A percentile compares a stretch with the other conserved stretches of the same genome.
Evolutionary conservation across 2,888 invertebrate genomes (phyloP).

Genomic region (Acleris emargana): DNA sequence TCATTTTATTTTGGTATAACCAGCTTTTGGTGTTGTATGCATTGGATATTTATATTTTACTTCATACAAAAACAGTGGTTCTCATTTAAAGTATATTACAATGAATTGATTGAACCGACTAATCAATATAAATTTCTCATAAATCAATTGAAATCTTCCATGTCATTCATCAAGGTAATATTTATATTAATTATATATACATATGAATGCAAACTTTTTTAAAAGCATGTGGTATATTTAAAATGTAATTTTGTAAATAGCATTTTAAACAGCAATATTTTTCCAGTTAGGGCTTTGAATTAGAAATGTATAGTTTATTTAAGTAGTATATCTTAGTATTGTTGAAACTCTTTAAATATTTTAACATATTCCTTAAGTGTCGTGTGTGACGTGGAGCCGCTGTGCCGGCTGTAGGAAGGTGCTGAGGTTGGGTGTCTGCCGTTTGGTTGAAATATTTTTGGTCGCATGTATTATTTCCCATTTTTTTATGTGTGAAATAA

Average conservation of each 20-base stretch:
- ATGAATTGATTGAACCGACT: slow-evolving; percentile 7
- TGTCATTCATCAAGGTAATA: background rate
- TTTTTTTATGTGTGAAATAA: too few relatives aligned
- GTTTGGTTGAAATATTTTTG: too few relatives aligned
- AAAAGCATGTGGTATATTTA: background rate
- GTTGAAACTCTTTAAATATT: slow-evolving; percentile 15
- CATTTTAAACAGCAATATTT: background rate
- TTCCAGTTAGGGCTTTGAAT: background rate
- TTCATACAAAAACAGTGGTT: slow-evolving; percentile 6
- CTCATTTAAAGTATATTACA: slow-evolving; percentile 8
- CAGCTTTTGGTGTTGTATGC: slow-evolving; percentile 27
- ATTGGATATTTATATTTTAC: background rate
- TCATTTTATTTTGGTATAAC: slow-evolving; percentile 27
- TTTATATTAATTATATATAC: too few relatives aligned
- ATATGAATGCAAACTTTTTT: slow-evolving; percentile 3
- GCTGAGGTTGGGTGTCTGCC: too few relatives aligned
- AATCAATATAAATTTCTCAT: slow-evolving; percentile 8
- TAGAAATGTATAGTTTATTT: slow-evolving; percentile 10
- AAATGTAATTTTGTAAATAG: slow-evolving; percentile 15
- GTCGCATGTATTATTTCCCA: too few relatives aligned
- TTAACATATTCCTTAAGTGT: slow-evolving; percentile 15
- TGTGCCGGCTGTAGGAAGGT: slow-evolving; percentile 13
- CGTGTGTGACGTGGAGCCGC: slow-evolving; percentile 29
- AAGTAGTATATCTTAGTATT: background rate
- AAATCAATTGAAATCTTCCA: slow-evolving; percentile 4